Percentiles rank a stretch among this genome's conserved stretches.
Conservation (phyloP, 2,888 invertebrate genomes). For the Hydroisotoma schaefferi region DNA sequence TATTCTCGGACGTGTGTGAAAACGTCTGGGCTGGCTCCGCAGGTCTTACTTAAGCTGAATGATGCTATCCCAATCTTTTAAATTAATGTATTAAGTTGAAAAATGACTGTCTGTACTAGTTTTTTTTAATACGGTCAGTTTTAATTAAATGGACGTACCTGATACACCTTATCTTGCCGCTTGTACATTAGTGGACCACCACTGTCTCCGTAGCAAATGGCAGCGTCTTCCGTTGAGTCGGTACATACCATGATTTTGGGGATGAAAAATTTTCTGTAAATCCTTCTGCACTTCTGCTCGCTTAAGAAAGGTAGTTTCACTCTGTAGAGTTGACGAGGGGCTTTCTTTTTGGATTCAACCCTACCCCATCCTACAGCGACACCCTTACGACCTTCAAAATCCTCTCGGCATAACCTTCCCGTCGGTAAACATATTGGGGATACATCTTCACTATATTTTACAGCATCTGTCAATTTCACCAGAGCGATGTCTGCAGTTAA, state of each 20-base stretch:
- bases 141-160: slow-evolving; percentile 26
- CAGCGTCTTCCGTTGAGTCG: slow-evolving; percentile 42
- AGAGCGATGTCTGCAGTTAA: slow-evolving; percentile 44
- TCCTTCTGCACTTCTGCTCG: slow-evolving; percentile 32
- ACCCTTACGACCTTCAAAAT: slow-evolving; percentile 37
- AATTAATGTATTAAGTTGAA: background rate
- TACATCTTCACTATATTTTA: slow-evolving; percentile 42
- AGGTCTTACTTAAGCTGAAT: slow-evolving; percentile 41
- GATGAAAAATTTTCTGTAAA: slow-evolving; percentile 42
- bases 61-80: slow-evolving; percentile 42
- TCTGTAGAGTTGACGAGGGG: slow-evolving; percentile 42
- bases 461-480: slow-evolving; percentile 42
- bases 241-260: slow-evolving; percentile 47
- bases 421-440: slow-evolving; percentile 46
- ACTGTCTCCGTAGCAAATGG: slow-evolving; percentile 47
- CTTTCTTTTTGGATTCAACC: slow-evolving; percentile 37
- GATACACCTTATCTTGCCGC: slow-evolving; percentile 40
- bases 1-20: slow-evolving; percentile 43
- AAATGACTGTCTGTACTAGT: background rate
- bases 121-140: background rate
- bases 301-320: slow-evolving; percentile 42
- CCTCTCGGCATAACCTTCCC: slow-evolving; percentile 37
- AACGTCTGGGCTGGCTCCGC: slow-evolving; percentile 46
- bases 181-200: slow-evolving; percentile 45
- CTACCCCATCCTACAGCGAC: slow-evolving; percentile 48